Evolutionary conservation across 2,113 vertebrate genomes (phyloP), one percentile per base, ranked within the genome.

Genomic region (Holacanthus passer): DNA sequence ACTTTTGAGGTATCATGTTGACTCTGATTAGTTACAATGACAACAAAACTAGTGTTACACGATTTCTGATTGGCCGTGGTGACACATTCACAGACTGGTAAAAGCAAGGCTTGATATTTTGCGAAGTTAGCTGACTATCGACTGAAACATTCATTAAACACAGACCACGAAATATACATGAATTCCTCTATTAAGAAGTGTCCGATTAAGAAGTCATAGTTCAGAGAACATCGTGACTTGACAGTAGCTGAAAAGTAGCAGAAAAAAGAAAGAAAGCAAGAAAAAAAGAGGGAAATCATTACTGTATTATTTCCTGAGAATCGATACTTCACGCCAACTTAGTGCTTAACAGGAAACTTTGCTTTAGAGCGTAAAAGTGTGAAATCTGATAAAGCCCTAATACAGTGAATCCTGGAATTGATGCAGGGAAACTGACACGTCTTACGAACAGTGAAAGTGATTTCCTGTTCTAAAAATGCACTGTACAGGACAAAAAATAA

Each of bases 291-390:
- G 6, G 17, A 20, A 71, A 58, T 5, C 32, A 32, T 2, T 6
- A n/a, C 13, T 10, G 27, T 11, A 9, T 19, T 32, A 35, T 73
- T 56, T 27, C n/a, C 55, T 53, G 59, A 70, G 31, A 75, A 82
- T 39, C 3, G 8, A 74, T 63, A 69, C 73, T 27, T 81, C 14
- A 32, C 64, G 47, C 52, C 24, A 12, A 13, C 43, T 53, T 14
- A 19, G 20, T 11, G 22, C 31, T 41, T 52, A 73, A 68, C 60
- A 69, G 47, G 60, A 62, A 76, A 67, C 29, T 20, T 37, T n/a
- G 45, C 45, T 20, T 48, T 12, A 7, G 27, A 29, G 4, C 32
- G 24, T 35, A 16, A 29, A 2, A 12, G 14, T 4, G 13, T 60
- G 41, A 58, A 20, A 71, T 9, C n/a, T 56, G 17, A 56, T 22